Evolutionary conservation across 2,797 vertebrate species (phyloP).

Genomic region (Brachymystax lenok): DNA sequence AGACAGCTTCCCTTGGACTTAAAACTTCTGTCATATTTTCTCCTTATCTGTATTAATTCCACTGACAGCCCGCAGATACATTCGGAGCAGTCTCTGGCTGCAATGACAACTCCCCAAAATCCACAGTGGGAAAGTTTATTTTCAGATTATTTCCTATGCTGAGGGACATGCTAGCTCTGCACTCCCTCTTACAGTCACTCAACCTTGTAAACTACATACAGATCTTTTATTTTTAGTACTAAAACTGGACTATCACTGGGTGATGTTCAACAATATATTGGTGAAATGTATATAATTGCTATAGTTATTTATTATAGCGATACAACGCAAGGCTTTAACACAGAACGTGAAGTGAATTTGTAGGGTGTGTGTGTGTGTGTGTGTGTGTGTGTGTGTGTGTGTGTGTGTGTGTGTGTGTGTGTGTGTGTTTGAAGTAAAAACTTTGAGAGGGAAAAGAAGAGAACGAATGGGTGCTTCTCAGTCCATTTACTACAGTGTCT

Average conservation of each 20-base stretch:
- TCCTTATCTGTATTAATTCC: constrained; percentile 78
- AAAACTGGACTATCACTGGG: background rate
- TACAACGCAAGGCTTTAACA: background rate
- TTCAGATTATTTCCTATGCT: constrained; percentile 12
- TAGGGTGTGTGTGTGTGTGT: too few species aligned
- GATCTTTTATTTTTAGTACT: background rate
- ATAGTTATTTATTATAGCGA: too few species aligned
- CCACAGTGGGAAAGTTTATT: constrained; percentile 47
- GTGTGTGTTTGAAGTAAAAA: background rate
- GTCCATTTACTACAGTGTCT: constrained; percentile 61
- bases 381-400: too few species aligned
- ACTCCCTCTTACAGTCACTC: constrained; percentile 22
- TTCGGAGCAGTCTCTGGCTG: constrained; percentile 68
- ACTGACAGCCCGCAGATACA: constrained; percentile 76
- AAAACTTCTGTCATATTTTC: constrained; percentile 70
- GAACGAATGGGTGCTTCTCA: constrained; percentile 64
- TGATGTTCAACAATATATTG: too few species aligned
- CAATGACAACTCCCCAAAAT: constrained; percentile 69
- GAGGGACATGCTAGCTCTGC: constrained; percentile 38
- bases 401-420: too few species aligned
- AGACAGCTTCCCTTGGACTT: constrained; percentile 59
- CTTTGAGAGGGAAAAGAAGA: constrained; percentile 19
- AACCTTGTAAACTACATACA: constrained; percentile 39
- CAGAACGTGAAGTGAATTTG: background rate
- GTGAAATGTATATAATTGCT: too few species aligned